phyloP scores from a whole-genome alignment of 2,797 vertebrate genomes.

The Gobio occitaniae region DNA sequence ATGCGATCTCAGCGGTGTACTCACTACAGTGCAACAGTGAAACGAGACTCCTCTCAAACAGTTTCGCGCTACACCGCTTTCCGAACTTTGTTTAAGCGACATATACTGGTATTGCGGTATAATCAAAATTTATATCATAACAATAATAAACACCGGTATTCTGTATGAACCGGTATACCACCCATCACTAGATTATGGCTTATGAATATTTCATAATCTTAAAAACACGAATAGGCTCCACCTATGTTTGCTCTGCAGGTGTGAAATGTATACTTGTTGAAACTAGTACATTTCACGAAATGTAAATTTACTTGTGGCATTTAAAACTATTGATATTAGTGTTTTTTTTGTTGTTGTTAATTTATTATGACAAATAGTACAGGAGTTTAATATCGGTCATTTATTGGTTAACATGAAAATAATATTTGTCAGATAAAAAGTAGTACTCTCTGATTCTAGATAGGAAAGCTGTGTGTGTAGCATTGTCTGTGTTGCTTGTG shows the following conservation, averaged over 20 bases:
- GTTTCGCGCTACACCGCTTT: too few species aligned
- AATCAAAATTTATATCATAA: too few species aligned
- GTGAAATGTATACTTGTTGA: not conserved
- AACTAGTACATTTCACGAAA: not conserved
- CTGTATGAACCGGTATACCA: too few species aligned
- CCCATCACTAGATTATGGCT: too few species aligned
- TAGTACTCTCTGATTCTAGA: not conserved
- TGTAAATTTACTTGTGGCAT: not conserved
- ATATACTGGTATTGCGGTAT: too few species aligned
- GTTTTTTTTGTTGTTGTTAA: not conserved
- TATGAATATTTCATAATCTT: not conserved
- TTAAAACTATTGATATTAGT: not conserved
- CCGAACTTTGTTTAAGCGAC: too few species aligned
- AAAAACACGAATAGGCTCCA: not conserved
- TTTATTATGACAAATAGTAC: not conserved
- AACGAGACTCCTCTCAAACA: too few species aligned
- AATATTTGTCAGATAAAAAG: not conserved
- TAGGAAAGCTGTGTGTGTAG: not conserved
- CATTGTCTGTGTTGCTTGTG: conserved; percentile 40
- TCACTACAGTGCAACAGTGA: too few species aligned
- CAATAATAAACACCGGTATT: too few species aligned
- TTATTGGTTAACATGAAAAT: not conserved
- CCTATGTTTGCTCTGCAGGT: not conserved
- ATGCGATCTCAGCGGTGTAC: too few species aligned
- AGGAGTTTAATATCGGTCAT: not conserved